Conservation (phyloP, 2,888 invertebrate species). For the Trichopoda pennipes region DNA sequence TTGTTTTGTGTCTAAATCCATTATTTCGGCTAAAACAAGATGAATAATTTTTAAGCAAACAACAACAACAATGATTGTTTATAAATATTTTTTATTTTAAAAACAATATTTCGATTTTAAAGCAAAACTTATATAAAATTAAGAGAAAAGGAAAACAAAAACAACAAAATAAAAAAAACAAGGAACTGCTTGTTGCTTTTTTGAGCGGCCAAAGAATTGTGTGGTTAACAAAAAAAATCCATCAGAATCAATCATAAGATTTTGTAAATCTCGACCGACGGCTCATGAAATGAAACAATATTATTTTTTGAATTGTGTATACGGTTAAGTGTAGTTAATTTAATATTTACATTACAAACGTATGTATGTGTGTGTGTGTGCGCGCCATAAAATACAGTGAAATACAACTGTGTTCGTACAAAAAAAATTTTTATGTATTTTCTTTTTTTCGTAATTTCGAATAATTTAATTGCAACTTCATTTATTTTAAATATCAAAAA, state of each 20-base stretch:
- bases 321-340: not conserved
- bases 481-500: no score
- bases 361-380: not conserved
- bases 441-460: no score
- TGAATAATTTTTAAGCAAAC: not conserved
- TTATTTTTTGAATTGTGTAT: not conserved
- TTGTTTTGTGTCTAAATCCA: slow-evolving; percentile 39
- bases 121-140: not conserved
- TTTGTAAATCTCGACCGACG: slow-evolving; percentile 28
- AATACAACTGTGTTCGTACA: not conserved
- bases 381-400: not conserved
- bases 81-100: not conserved
- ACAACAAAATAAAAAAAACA: not conserved
- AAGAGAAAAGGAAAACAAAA: not conserved
- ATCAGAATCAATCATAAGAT: slow-evolving; percentile 25
- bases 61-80: slow-evolving; percentile 6
- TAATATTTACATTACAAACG: not conserved
- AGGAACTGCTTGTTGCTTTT: slow-evolving; percentile 19
- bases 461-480: no score
- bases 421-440: no score
- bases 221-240: slow-evolving; percentile 25
- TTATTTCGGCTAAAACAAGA: slow-evolving; percentile 27
- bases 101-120: no score
- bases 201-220: slow-evolving; percentile 19
- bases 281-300: not conserved